phyloP scores from a whole-genome alignment of 2,888 invertebrate species.

The Willowsia nigromaculata region DNA sequence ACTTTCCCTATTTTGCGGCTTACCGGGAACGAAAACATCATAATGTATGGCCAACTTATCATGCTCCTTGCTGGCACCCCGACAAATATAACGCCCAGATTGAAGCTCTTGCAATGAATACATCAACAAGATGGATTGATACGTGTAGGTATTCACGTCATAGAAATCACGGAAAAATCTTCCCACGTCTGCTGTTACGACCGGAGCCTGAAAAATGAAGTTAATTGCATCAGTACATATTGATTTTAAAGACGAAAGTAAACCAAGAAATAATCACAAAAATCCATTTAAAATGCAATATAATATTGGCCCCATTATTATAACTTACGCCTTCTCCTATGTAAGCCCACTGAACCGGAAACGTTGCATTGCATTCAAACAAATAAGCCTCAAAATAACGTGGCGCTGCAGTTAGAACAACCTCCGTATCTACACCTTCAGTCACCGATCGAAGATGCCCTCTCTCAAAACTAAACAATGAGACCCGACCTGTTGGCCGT shows the following conservation, averaged over 20 bases:
- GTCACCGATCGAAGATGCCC: constrained; percentile 70
- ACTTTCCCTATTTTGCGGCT: constrained; percentile 8
- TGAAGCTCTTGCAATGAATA: constrained; percentile 73
- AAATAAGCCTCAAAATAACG: constrained; percentile 74
- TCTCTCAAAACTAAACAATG: constrained; percentile 73
- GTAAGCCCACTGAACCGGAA: constrained; percentile 76
- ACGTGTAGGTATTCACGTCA: constrained; percentile 72
- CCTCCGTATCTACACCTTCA: constrained; percentile 71
- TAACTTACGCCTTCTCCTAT: constrained; percentile 74
- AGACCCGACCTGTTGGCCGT: constrained; percentile 66
- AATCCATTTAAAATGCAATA: too few species aligned
- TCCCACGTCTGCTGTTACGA: constrained; percentile 75
- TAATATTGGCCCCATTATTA: too few species aligned
- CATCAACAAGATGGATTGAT: constrained; percentile 72
- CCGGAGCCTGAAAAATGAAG: constrained; percentile 71
- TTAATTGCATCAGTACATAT: too few species aligned
- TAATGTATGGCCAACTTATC: constrained; percentile 70
- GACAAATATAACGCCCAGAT: constrained; percentile 75
- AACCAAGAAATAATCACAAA: too few species aligned
- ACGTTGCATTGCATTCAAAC: constrained; percentile 76
- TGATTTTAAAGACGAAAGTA: too few species aligned
- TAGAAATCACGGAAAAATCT: constrained; percentile 74
- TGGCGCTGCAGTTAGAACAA: constrained; percentile 69
- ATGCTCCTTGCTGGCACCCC: constrained; percentile 72
- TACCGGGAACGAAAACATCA: constrained; percentile 76